A percentile compares a stretch with the other conserved stretches of the same genome.
Conservation (phyloP, 1,140 invertebrate species). For the Adoxophyes honmai region DNA sequence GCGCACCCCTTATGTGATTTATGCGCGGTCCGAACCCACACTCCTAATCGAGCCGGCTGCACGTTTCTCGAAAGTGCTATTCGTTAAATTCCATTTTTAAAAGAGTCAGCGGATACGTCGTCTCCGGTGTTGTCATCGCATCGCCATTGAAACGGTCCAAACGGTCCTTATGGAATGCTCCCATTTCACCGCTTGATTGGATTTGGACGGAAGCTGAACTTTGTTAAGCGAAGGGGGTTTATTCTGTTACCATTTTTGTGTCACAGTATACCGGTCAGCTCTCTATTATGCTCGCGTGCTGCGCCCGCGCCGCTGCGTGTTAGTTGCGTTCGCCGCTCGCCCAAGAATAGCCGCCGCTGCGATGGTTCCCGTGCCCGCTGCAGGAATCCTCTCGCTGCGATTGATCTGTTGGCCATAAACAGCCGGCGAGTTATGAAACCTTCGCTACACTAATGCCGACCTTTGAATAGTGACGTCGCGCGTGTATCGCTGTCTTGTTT, state of each 20-base stretch:
- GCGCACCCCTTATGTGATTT: slow-evolving; percentile 63
- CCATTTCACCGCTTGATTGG: slow-evolving; percentile 49
- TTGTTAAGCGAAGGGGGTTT: slow-evolving; percentile 50
- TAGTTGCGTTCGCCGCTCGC: slow-evolving; percentile 62
- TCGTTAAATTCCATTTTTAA: slow-evolving; percentile 63
- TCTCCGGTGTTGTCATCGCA: slow-evolving; percentile 66
- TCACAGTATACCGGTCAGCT: slow-evolving; percentile 38
- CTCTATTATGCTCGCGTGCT: slow-evolving; percentile 45
- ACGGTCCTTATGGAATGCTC: slow-evolving; percentile 38
- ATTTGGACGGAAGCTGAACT: slow-evolving; percentile 49
- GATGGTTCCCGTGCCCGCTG: slow-evolving; percentile 32
- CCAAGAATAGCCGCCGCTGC: slow-evolving; percentile 60
- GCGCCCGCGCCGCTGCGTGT: slow-evolving; percentile 59
- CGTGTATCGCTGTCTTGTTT: slow-evolving; percentile 28
- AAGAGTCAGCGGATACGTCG: slow-evolving; percentile 57
- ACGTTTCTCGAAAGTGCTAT: slow-evolving; percentile 50
- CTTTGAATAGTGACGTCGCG: slow-evolving; percentile 26
- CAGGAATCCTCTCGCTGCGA: slow-evolving; percentile 19
- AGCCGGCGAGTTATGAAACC: slow-evolving; percentile 39
- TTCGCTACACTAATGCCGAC: slow-evolving; percentile 14
- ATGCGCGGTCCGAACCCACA: slow-evolving; percentile 40
- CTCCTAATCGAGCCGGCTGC: slow-evolving; percentile 34
- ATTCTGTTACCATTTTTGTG: slow-evolving; percentile 52
- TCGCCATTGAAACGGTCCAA: slow-evolving; percentile 38
- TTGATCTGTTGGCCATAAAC: slow-evolving; percentile 32